Evolutionary conservation across 2,888 invertebrate genomes (phyloP).

Genomic region (Tricholauxania praeusta): DNA sequence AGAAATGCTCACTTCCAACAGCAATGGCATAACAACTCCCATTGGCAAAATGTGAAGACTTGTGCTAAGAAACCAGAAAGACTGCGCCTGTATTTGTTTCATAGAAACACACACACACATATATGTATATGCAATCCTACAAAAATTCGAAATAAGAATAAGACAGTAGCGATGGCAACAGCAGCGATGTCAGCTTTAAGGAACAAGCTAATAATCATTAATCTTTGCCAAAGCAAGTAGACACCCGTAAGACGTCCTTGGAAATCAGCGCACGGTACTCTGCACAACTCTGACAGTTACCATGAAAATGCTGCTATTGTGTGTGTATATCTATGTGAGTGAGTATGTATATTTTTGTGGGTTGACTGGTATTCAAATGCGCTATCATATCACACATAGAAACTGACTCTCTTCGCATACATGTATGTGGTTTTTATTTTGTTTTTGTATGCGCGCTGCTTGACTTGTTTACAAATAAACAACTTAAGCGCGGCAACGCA

Average conservation of each 20-base stretch:
- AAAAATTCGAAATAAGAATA: no score
- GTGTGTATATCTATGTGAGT: no score
- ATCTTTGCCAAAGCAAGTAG: slow-evolving; percentile 45
- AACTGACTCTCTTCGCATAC: not conserved
- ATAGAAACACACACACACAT: not conserved
- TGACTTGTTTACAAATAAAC: not conserved
- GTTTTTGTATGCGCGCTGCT: not conserved
- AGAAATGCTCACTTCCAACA: no score
- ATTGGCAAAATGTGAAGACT: no score
- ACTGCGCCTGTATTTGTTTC: not conserved
- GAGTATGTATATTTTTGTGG: not conserved
- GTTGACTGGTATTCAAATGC: not conserved
- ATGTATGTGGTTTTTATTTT: not conserved
- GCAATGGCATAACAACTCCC: no score
- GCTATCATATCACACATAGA: not conserved
- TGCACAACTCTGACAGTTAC: slow-evolving; percentile 31
- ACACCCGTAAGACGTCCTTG: slow-evolving; percentile 49
- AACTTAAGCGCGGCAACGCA: not conserved
- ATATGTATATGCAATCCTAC: no score
- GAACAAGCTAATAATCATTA: slow-evolving; percentile 52
- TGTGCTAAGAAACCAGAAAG: no score
- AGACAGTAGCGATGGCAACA: not conserved
- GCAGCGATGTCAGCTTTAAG: not conserved
- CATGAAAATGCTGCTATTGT: not conserved
- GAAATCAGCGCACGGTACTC: slow-evolving; percentile 40